phyloP scores from a whole-genome alignment of 2,113 vertebrate species.

The Aegithalos caudatus region DNA sequence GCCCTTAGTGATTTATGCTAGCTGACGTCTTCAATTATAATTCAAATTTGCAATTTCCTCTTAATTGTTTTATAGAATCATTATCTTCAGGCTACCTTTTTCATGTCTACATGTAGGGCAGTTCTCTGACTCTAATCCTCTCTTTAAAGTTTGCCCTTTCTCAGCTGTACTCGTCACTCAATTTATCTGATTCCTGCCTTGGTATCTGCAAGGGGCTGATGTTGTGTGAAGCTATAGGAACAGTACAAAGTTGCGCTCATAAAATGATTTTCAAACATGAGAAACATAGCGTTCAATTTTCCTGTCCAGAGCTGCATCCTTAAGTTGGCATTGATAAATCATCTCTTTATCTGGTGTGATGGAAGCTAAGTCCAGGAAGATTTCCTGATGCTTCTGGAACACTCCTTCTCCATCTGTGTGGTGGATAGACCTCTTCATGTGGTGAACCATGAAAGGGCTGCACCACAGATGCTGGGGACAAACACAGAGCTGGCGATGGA shows the following conservation, averaged over 20 bases:
- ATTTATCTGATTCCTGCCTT: neutral
- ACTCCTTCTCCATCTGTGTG: neutral
- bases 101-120: neutral
- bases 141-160: neutral
- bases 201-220: neutral
- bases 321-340: slow-evolving; percentile 42
- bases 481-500: neutral
- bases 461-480: neutral
- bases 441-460: neutral
- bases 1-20: neutral
- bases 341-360: neutral
- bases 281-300: slow-evolving; percentile 37
- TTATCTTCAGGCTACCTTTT: neutral
- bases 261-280: slow-evolving; percentile 41
- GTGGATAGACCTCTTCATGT: neutral
- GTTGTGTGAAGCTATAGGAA: neutral
- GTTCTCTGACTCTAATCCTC: neutral
- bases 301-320: slow-evolving; percentile 10
- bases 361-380: neutral
- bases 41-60: slow-evolving; percentile 5
- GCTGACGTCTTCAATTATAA: neutral
- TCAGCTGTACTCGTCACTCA: neutral
- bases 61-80: neutral
- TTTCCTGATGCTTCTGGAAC: neutral
- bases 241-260: neutral